A percentile compares a stretch with the other conserved stretches of the same genome.
Evolutionary conservation across 2,113 vertebrate species (phyloP).

Genomic region (Nannobrachium achirus): DNA sequence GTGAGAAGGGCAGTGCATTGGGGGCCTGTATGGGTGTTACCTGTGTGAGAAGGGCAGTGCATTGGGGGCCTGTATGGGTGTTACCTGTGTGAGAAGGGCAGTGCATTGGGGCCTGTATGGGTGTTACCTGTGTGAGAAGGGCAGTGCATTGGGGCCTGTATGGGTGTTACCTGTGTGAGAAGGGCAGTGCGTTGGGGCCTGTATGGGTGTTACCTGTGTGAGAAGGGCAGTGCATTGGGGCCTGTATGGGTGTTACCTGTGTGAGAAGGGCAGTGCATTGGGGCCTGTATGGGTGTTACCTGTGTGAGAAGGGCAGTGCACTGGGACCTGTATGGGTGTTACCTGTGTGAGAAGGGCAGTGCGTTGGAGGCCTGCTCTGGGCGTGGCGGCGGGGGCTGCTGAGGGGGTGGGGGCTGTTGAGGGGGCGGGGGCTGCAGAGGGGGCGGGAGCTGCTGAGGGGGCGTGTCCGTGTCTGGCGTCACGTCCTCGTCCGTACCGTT

Average conservation of each 20-base stretch:
- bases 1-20: too few relatives aligned
- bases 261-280: too few relatives aligned
- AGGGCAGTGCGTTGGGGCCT: too few relatives aligned
- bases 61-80: too few relatives aligned
- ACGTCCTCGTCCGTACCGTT: constrained; percentile 93
- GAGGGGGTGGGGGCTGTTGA: constrained; percentile 83
- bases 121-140: neutral
- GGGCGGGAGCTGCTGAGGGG: constrained; percentile 81
- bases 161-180: neutral
- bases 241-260: neutral
- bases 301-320: neutral
- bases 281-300: too few relatives aligned
- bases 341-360: constrained; percentile 94
- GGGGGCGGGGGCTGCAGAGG: constrained; percentile 82
- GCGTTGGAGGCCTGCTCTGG: constrained; percentile 87
- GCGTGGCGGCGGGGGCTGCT: constrained; percentile 85
- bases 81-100: neutral
- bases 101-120: too few relatives aligned
- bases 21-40: too few relatives aligned
- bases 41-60: neutral
- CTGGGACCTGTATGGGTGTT: constrained; percentile 35
- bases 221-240: too few relatives aligned
- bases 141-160: too few relatives aligned
- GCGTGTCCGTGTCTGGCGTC: constrained; percentile 81
- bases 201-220: neutral